Evolutionary conservation across 2,797 vertebrate genomes (phyloP).

Genomic region (Diglossa cyanea): DNA sequence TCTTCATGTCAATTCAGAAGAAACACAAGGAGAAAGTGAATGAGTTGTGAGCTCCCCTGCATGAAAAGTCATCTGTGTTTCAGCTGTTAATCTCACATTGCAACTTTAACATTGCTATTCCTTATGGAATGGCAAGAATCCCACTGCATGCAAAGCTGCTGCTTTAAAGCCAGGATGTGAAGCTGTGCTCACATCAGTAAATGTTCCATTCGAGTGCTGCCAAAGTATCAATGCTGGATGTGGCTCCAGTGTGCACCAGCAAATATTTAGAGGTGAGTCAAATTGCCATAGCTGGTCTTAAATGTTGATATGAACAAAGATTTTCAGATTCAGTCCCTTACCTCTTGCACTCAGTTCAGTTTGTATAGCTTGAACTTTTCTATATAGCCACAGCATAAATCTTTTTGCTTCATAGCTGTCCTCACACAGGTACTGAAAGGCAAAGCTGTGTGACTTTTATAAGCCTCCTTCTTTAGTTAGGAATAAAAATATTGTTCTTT

Average conservation of each 20-base stretch:
- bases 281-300: not conserved
- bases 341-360: not conserved
- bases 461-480: slow-evolving; percentile 5
- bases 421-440: not conserved
- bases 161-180: not conserved
- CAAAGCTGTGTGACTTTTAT: slow-evolving; percentile 25
- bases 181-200: not conserved
- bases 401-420: not conserved
- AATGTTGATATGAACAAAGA: not conserved
- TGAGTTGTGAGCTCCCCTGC: not conserved
- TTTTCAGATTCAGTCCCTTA: not conserved
- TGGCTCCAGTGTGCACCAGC: not conserved
- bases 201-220: not conserved
- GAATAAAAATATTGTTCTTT: not conserved
- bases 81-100: not conserved
- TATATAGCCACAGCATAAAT: not conserved
- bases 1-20: not conserved
- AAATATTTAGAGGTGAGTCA: not conserved
- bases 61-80: not conserved
- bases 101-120: not conserved
- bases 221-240: not conserved
- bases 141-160: not conserved
- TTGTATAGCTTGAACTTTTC: not conserved
- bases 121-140: not conserved
- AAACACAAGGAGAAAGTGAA: not conserved